A percentile compares a stretch with the other conserved stretches of the same genome.
phyloP scores from a whole-genome alignment of 1,140 invertebrate species.

The Zaprionus gabonicus region DNA sequence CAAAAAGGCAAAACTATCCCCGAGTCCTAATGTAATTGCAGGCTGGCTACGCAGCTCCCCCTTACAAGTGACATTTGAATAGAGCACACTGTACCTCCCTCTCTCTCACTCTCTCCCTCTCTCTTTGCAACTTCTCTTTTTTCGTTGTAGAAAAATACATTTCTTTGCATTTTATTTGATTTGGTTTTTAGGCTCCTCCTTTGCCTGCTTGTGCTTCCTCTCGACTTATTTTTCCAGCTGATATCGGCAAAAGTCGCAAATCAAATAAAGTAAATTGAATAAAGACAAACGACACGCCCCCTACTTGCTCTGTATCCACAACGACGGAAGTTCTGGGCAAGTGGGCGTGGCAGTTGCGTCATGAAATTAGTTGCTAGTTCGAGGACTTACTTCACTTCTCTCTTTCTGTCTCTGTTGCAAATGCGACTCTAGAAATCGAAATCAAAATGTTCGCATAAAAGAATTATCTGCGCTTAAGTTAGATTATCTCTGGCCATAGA shows the following conservation, averaged over 20 bases:
- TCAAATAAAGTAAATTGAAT: conserved; percentile 82
- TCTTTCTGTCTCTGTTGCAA: conserved; percentile 41
- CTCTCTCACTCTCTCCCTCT: conserved; percentile 28
- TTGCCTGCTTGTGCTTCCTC: background rate
- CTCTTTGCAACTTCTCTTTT: conserved; percentile 28
- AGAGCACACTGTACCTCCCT: conserved; percentile 64
- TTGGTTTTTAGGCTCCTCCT: conserved; percentile 64
- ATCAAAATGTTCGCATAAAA: conserved; percentile 82
- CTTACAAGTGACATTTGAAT: conserved; percentile 58
- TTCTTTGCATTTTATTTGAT: conserved; percentile 69
- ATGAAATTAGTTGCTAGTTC: conserved; percentile 69
- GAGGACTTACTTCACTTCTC: background rate
- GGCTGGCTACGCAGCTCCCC: background rate
- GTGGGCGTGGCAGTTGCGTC: conserved; percentile 50
- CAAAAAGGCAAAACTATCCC: conserved; percentile 38
- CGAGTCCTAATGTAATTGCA: conserved; percentile 73
- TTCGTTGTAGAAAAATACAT: conserved; percentile 51
- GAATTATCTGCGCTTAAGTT: conserved; percentile 82
- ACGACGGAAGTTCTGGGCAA: conserved; percentile 21
- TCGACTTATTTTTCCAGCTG: conserved; percentile 49
- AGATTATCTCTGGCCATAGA: conserved; percentile 75
- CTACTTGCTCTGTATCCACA: conserved; percentile 3
- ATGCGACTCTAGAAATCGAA: conserved; percentile 61
- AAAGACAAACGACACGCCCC: conserved; percentile 72
- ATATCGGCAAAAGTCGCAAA: conserved; percentile 80